A percentile compares a stretch with the other conserved stretches of the same genome.
These are phyloP conservation scores for Neotoma lepida DNA, from an alignment of 2,113 vertebrate genomes.

Conservation along the genomic window DNA sequence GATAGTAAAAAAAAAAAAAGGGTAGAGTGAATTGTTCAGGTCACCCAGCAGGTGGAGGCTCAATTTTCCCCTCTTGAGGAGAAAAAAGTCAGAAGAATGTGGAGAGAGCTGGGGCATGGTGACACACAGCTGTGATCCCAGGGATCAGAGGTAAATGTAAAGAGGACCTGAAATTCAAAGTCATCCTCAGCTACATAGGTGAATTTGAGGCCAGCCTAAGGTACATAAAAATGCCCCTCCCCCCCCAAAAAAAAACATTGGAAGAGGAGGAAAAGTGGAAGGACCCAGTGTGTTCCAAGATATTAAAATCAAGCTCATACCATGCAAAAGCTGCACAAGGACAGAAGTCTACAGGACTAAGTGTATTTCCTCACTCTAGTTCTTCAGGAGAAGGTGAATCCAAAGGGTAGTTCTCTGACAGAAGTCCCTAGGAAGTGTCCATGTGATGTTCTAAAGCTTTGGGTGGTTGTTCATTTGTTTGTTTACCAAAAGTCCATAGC, in stretches of 20 bases:
- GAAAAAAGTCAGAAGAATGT: background rate
- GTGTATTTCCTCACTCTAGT: background rate
- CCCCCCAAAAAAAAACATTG: background rate
- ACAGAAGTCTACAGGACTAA: background rate
- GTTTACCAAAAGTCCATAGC: background rate
- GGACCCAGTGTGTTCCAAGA: background rate
- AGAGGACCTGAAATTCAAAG: background rate
- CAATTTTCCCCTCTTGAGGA: background rate
- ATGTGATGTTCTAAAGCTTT: background rate
- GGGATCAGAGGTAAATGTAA: background rate
- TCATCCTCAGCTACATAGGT: background rate
- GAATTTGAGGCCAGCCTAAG: background rate
- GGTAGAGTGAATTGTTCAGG: background rate
- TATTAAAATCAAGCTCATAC: constrained; percentile 17
- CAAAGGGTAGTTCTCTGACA: background rate
- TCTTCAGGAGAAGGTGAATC: background rate
- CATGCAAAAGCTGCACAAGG: background rate
- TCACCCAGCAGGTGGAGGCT: background rate
- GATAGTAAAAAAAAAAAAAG: background rate
- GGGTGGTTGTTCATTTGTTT: background rate
- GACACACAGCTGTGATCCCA: background rate
- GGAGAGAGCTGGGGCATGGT: background rate
- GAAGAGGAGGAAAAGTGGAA: background rate
- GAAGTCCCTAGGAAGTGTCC: background rate
- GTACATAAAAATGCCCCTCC: background rate